Conservation (phyloP, 2,888 invertebrate species). For the Microplitis manilae region DNA sequence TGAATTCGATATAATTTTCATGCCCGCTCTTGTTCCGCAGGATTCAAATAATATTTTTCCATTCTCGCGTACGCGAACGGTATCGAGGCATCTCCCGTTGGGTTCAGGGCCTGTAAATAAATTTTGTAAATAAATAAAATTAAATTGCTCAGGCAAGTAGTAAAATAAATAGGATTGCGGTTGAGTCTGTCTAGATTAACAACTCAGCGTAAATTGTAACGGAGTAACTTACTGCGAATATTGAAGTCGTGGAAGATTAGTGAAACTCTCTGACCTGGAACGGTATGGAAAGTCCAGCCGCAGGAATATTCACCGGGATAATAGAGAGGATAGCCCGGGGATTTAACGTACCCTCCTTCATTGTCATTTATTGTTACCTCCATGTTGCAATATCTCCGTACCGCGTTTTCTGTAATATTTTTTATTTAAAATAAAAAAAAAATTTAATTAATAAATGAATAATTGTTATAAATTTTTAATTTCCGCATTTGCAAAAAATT, state of each 20-base stretch:
- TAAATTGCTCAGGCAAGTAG: background rate
- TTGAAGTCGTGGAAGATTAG: conserved; percentile 81
- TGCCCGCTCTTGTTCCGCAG: conserved; percentile 65
- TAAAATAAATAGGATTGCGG: too few species aligned
- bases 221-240: conserved; percentile 76
- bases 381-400: conserved; percentile 73
- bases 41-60: conserved; percentile 65
- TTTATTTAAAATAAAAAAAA: conserved; percentile 9
- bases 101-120: conserved; percentile 57
- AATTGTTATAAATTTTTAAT: conserved; percentile 9
- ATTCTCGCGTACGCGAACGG: conserved; percentile 65
- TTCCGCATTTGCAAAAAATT: background rate
- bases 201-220: background rate
- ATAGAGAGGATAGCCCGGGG: conserved; percentile 83
- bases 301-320: conserved; percentile 80
- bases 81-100: conserved; percentile 67
- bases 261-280: conserved; percentile 77
- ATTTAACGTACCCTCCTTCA: conserved; percentile 67
- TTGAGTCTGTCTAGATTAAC: too few species aligned
- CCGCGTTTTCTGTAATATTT: conserved; percentile 69
- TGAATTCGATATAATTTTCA: conserved; percentile 63
- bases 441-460: background rate
- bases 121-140: background rate
- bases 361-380: conserved; percentile 68
- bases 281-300: conserved; percentile 78